Percentiles rank a stretch among this genome's conserved stretches.
phyloP scores from a whole-genome alignment of 1,140 invertebrate species.

The Atta cephalotes region DNA sequence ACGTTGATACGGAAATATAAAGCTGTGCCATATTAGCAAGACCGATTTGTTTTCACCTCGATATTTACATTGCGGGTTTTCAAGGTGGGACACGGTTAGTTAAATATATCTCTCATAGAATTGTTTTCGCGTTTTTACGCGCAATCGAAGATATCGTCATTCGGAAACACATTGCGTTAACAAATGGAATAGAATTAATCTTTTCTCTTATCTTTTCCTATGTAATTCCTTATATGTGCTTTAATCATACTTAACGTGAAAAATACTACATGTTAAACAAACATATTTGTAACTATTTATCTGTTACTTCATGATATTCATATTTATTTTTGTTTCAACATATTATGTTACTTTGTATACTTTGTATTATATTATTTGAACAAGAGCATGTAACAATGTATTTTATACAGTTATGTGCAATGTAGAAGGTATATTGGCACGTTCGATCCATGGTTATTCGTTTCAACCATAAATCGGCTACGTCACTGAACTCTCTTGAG shows the following conservation, averaged over 20 bases:
- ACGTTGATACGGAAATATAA: conserved; percentile 27
- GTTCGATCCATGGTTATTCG: background rate
- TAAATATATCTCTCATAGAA: conserved; percentile 2
- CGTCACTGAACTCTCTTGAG: conserved; percentile 42
- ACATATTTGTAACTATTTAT: background rate
- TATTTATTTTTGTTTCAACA: background rate
- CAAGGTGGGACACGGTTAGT: background rate
- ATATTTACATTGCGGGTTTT: background rate
- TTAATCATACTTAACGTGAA: background rate
- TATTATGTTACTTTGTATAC: background rate
- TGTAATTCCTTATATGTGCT: background rate
- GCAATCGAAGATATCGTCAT: background rate
- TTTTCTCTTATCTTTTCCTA: background rate
- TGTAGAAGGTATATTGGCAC: conserved; percentile 19
- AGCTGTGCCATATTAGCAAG: background rate
- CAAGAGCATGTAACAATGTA: background rate
- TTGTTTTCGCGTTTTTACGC: background rate
- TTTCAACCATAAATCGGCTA: conserved; percentile 34
- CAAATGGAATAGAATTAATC: background rate
- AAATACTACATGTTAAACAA: background rate
- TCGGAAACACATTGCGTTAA: background rate
- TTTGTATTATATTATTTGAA: conserved; percentile 2
- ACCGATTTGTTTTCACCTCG: background rate
- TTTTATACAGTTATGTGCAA: background rate
- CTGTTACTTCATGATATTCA: background rate